These are phyloP conservation scores for Bostrychus sinensis DNA, from an alignment of 2,113 vertebrate species.

Conservation along the genomic window DNA sequence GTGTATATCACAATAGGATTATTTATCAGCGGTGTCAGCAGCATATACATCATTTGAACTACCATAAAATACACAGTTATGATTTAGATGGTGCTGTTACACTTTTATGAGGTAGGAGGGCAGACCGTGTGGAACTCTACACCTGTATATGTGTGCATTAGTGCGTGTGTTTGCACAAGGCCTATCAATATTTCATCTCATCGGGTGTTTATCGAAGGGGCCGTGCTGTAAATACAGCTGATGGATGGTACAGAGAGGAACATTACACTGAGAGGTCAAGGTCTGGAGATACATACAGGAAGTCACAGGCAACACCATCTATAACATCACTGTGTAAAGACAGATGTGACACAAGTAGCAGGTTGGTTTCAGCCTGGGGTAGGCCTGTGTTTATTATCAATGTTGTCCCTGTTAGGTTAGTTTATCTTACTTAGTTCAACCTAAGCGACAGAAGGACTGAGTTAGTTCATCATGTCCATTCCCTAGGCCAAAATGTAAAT, in stretches of 20 bases:
- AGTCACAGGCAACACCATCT: neutral
- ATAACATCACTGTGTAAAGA: too few relatives aligned
- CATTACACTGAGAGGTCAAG: constrained; percentile 25
- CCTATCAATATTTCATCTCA: constrained; percentile 69
- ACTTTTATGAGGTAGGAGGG: constrained; percentile 26
- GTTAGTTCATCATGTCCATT: too few relatives aligned
- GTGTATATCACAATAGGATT: neutral
- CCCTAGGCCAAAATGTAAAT: too few relatives aligned
- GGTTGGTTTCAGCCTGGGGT: too few relatives aligned
- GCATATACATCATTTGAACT: constrained; percentile 30
- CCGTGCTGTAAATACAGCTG: constrained; percentile 46
- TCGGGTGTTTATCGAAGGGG: constrained; percentile 56
- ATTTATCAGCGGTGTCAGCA: neutral
- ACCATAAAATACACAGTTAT: constrained; percentile 23
- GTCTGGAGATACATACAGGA: neutral
- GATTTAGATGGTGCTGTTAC: constrained; percentile 20
- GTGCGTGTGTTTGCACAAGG: constrained; percentile 6
- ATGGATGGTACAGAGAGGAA: constrained; percentile 42
- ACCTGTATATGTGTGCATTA: neutral
- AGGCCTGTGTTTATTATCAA: too few relatives aligned
- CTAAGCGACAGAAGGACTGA: too few relatives aligned
- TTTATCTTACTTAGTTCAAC: too few relatives aligned
- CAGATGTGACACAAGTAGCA: neutral
- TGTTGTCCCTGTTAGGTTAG: too few relatives aligned
- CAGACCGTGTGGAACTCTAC: neutral